A percentile compares a stretch with the other conserved stretches of the same genome.
Conservation (phyloP, 1,140 invertebrate genomes). For the Hestina assimilis region DNA sequence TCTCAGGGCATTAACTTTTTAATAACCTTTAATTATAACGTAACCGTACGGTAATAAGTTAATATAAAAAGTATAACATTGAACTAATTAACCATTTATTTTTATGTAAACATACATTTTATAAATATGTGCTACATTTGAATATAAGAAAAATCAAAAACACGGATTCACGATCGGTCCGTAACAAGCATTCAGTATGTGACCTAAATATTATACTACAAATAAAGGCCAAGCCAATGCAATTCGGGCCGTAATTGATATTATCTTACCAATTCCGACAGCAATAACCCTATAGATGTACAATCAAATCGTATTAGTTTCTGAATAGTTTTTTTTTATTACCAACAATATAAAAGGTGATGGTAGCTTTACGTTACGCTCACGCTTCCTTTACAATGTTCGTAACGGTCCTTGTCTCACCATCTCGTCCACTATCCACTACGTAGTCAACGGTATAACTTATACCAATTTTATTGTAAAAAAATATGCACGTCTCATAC, state of each 20-base stretch:
- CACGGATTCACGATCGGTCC: conserved; percentile 7
- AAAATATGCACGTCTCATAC: conserved; percentile 36
- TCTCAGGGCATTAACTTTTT: conserved; percentile 48
- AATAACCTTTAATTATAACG: conserved; percentile 38
- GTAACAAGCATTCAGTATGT: not conserved
- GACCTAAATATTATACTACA: conserved; percentile 9
- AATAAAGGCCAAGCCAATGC: not conserved
- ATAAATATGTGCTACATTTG: not conserved
- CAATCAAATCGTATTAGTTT: conserved; percentile 42
- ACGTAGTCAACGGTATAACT: conserved; percentile 55
- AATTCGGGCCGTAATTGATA: conserved; percentile 7
- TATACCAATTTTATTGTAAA: conserved; percentile 57
- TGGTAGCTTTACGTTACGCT: conserved; percentile 53
- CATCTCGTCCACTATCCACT: conserved; percentile 46
- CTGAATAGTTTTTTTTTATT: conserved; percentile 49
- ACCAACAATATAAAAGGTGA: conserved; percentile 45
- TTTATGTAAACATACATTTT: not conserved
- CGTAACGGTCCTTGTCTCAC: conserved; percentile 53
- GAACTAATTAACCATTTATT: not conserved
- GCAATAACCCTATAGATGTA: conserved; percentile 31
- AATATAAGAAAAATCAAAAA: not conserved
- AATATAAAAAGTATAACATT: not conserved
- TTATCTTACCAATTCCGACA: conserved; percentile 28
- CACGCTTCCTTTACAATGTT: conserved; percentile 60
- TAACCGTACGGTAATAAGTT: conserved; percentile 3